Evolutionary conservation across 35 echinoderm and acorn worm genomes (phyloP).

Genomic region (Apostichopus californicus): DNA sequence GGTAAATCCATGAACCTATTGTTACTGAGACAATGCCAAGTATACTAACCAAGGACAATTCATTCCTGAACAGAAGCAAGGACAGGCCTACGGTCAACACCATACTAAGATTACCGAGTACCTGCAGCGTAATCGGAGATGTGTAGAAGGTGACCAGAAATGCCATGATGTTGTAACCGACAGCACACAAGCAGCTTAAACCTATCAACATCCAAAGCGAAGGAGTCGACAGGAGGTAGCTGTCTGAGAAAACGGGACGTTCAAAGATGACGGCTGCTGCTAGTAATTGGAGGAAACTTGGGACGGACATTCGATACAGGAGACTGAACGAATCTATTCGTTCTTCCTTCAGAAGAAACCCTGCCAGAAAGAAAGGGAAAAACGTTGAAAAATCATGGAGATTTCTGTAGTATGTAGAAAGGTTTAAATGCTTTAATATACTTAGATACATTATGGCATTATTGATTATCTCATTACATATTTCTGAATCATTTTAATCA

Average conservation of each 20-base stretch:
- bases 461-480: too few relatives aligned
- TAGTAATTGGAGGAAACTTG: conserved; percentile 72
- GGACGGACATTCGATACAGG: conserved; percentile 93
- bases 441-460: too few relatives aligned
- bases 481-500: too few relatives aligned
- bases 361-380: conserved; percentile 29
- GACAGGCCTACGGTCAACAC: conserved; percentile 77
- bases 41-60: conserved; percentile 72
- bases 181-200: conserved; percentile 84
- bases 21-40: conserved; percentile 69
- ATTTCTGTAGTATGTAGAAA: too few relatives aligned
- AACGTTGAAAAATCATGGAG: too few relatives aligned
- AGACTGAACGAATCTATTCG: conserved; percentile 90
- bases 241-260: conserved; percentile 57
- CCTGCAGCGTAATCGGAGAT: conserved; percentile 84
- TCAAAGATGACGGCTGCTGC: conserved; percentile 85
- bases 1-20: conserved; percentile 83
- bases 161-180: conserved; percentile 95
- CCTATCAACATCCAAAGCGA: conserved; percentile 65
- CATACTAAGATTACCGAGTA: conserved; percentile 87
- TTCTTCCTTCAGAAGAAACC: conserved; percentile 90
- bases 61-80: conserved; percentile 86
- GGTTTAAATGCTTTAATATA: too few relatives aligned
- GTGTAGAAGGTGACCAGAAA: conserved; percentile 98
- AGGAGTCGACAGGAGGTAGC: conserved; percentile 41